Conservation (phyloP, 2,888 invertebrate genomes). For the Eledona agricola region DNA sequence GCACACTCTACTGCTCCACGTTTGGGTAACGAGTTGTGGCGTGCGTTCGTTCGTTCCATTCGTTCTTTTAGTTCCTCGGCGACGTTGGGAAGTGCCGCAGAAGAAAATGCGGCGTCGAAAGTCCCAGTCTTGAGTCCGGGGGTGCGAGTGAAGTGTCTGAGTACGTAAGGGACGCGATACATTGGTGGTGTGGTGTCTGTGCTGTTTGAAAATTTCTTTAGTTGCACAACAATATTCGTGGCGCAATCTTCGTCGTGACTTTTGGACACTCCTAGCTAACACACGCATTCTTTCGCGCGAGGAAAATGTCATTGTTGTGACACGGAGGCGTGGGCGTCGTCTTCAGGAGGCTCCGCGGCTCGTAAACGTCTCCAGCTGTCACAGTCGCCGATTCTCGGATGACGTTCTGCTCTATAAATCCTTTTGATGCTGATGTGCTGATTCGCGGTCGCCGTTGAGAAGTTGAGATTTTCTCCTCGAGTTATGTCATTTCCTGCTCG, state of each 20-base stretch:
- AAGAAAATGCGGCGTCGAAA: constrained; percentile 21
- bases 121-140: constrained; percentile 1
- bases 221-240: constrained; percentile 3
- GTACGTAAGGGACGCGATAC: constrained; percentile 1
- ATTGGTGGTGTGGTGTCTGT: no score
- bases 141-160: constrained; percentile 2
- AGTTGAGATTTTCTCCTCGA: constrained; percentile 11
- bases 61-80: no score
- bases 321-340: neutral
- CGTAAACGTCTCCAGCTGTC: constrained; percentile 7
- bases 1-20: constrained; percentile 8
- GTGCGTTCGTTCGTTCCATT: constrained; percentile 8
- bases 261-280: constrained; percentile 14
- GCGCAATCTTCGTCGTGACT: constrained; percentile 21
- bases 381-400: constrained; percentile 10
- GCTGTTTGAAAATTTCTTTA: no score
- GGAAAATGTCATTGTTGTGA: constrained; percentile 8
- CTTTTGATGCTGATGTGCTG: constrained; percentile 14
- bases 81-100: constrained; percentile 13
- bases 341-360: no score
- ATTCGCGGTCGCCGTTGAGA: no score
- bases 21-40: constrained; percentile 18
- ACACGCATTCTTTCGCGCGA: neutral
- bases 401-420: constrained; percentile 28
- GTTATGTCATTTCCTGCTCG: constrained; percentile 9